Base-by-base conservation (phyloP, 2,888 invertebrate species). In the Scaptodrosophila latifasciaeformis region DNA sequence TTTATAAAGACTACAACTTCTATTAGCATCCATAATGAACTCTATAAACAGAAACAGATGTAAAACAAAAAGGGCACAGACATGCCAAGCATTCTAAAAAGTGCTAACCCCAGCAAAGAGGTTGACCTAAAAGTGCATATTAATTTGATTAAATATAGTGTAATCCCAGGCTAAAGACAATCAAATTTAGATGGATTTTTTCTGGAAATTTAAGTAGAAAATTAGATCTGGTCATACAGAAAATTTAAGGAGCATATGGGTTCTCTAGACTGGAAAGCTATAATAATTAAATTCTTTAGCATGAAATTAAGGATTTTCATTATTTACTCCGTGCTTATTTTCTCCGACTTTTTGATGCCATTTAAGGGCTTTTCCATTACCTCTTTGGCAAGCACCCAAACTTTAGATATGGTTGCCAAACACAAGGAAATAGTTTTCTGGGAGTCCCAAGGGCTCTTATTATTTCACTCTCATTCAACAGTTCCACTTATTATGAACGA, bases 401-500 rank as follows among this genome's bases (percentile, higher is more conserved):
- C 51, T 65, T 58, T 65, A 49, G 65, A 45, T 62, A 65, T 58
- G 65, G 40, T 49, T 56, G 54, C 54, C 64, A 65, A 65, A 57
- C 51, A 4, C 18, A 12, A 31, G 13, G 5, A 7, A 13, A 12
- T 15, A 35, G 35, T 35, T 13, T 13, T 30, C n/a, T 17, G 37
- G 37, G 15, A 13, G 17, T 37, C 17, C 15, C 17, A 18, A 37
- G 17, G 37, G 18, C 17, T 13, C n/a, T n/a, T n/a, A n/a, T n/a
- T n/a, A n/a, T n/a, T n/a, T n/a, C n/a, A n/a, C n/a, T n/a, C n/a
- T n/a, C n/a, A n/a, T n/a, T n/a, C n/a, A n/a, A n/a, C n/a, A n/a
- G n/a, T n/a, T n/a, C n/a, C n/a, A n/a, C n/a, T n/a, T 5, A 3
- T 39, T 59, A 57, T 64, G 59, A 62, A 54, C 64, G 71, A 71